Evolutionary conservation across 2,888 invertebrate genomes (phyloP).

Genomic region (Ethmia dodecea): DNA sequence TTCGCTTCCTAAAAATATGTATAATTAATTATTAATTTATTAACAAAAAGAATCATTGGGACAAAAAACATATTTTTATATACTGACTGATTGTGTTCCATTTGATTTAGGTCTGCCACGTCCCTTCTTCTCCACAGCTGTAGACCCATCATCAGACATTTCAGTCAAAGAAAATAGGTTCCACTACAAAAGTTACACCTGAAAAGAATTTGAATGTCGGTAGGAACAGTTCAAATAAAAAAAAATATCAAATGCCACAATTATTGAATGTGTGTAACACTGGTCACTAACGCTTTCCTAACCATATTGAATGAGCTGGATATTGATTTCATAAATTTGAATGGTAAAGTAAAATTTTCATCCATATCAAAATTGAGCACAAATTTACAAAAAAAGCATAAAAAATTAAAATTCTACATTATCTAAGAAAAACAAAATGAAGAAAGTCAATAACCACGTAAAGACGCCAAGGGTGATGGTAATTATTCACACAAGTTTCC

Average conservation of each 20-base stretch:
- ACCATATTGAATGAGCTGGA: neutral
- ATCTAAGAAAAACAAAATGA: constrained; percentile 22
- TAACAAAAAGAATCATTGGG: constrained; percentile 1
- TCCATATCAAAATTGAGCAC: neutral
- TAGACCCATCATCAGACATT: constrained; percentile 76
- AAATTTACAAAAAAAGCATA: neutral
- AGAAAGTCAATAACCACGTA: constrained; percentile 44
- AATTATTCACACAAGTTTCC: constrained; percentile 20
- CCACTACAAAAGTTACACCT: constrained; percentile 37
- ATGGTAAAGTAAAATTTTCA: too few species aligned
- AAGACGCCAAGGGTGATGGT: constrained; percentile 29
- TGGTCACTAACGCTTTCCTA: too few species aligned
- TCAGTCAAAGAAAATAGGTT: constrained; percentile 29
- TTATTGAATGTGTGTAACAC: too few species aligned
- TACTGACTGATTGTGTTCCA: constrained; percentile 64
- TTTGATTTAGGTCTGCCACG: constrained; percentile 72
- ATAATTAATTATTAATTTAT: constrained; percentile 6
- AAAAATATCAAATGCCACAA: too few species aligned
- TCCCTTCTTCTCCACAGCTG: constrained; percentile 72
- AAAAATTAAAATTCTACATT: neutral
- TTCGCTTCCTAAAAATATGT: constrained; percentile 55
- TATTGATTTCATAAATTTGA: neutral
- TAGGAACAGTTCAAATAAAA: too few species aligned
- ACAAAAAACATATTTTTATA: constrained; percentile 3
- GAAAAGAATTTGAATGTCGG: constrained; percentile 26